Conservation (phyloP, 2,888 invertebrate species). For the Heliconius ethilla region DNA sequence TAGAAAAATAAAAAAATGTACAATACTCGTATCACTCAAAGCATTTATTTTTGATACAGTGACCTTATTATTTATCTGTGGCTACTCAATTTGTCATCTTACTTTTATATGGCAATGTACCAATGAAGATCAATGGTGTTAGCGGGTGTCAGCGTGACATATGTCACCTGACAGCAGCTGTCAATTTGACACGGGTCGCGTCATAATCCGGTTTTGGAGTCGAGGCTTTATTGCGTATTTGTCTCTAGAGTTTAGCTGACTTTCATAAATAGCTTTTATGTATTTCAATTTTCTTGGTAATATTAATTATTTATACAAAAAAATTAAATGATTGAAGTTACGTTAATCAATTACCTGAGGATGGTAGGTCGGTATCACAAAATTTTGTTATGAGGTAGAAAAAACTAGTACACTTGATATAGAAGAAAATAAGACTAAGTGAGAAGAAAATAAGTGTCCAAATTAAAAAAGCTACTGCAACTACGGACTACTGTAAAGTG, state of each 20-base stretch:
- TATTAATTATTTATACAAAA: not conserved
- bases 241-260: conserved; percentile 28
- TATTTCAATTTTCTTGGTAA: not conserved
- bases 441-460: not conserved
- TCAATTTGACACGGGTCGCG: conserved; percentile 37
- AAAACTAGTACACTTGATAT: no score
- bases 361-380: no score
- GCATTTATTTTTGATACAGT: conserved; percentile 1
- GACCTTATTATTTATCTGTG: not conserved
- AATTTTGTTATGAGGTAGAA: no score
- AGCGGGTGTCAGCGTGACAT: conserved; percentile 28
- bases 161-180: conserved; percentile 34
- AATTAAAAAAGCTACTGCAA: not conserved
- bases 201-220: conserved; percentile 35
- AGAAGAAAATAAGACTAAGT: no score
- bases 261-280: conserved; percentile 19
- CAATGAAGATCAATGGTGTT: conserved; percentile 36
- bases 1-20: no score
- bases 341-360: no score
- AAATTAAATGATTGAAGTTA: not conserved
- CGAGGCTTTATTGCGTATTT: conserved; percentile 29
- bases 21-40: no score
- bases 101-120: conserved; percentile 19
- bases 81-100: conserved; percentile 9
- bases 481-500: not conserved